A percentile compares a stretch with the other conserved stretches of the same genome.
phyloP scores from a whole-genome alignment of 2,888 invertebrate genomes.

The Archaeoteleia sp. region DNA sequence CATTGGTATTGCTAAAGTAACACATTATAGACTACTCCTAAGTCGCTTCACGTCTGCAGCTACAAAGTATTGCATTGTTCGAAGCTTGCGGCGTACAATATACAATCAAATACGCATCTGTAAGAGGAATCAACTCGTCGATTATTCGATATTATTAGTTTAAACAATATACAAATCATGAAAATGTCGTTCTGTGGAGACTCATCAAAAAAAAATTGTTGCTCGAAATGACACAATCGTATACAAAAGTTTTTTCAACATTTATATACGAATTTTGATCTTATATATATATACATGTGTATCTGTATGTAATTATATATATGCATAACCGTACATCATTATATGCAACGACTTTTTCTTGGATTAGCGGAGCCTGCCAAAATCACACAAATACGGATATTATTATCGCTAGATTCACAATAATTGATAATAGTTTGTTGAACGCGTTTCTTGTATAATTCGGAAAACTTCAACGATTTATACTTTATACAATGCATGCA shows the following conservation, averaged over 20 bases:
- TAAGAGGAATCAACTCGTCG: slow-evolving; percentile 34
- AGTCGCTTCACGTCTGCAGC: slow-evolving; percentile 29
- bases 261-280: slow-evolving; percentile 9
- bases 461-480: slow-evolving; percentile 34
- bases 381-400: slow-evolving; percentile 47
- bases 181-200: slow-evolving; percentile 17
- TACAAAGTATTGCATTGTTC: slow-evolving; percentile 55
- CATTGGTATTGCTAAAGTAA: slow-evolving; percentile 46
- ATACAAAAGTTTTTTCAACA: slow-evolving; percentile 34
- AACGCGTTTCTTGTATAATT: slow-evolving; percentile 44
- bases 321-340: no score
- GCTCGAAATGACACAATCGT: slow-evolving; percentile 38
- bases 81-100: slow-evolving; percentile 48
- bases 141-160: slow-evolving; percentile 21
- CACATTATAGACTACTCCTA: slow-evolving; percentile 39
- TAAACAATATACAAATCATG: slow-evolving; percentile 23
- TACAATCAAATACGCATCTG: slow-evolving; percentile 35
- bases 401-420: slow-evolving; percentile 48
- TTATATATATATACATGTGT: no score
- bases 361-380: slow-evolving; percentile 27
- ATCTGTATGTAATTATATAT: no score
- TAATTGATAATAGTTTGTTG: slow-evolving; percentile 42
- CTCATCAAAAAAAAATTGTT: slow-evolving; percentile 20
- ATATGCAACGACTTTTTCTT: slow-evolving; percentile 2
- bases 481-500: slow-evolving; percentile 17